Percentiles rank a stretch among this genome's conserved stretches.
Conservation (phyloP, 2,797 vertebrate genomes). For the Siniperca obscura region DNA sequence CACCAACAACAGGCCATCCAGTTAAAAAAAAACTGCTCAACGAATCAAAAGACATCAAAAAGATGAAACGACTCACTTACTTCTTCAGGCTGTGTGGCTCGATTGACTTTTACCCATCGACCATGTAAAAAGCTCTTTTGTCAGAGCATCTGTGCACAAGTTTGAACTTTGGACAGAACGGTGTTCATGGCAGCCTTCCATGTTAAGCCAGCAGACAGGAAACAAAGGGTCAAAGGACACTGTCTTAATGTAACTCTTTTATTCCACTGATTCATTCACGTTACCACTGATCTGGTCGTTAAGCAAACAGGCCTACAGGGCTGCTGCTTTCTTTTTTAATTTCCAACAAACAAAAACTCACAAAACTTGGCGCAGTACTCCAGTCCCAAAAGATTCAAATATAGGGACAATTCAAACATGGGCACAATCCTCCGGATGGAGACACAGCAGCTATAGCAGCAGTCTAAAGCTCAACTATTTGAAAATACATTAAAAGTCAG, state of each 20-base stretch:
- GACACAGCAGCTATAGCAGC: neutral
- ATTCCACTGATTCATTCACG: conserved; percentile 18
- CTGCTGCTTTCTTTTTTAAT: neutral
- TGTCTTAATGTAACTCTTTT: conserved; percentile 19
- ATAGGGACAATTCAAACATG: neutral
- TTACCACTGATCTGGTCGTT: neutral
- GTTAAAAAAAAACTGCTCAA: neutral
- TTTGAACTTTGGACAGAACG: conserved; percentile 79
- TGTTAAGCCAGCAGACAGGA: conserved; percentile 63
- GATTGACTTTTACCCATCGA: conserved; percentile 17
- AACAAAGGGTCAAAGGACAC: conserved; percentile 68
- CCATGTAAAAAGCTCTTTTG: conserved; percentile 26
- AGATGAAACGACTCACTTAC: conserved; percentile 46
- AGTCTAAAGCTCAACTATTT: neutral
- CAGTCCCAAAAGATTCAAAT: neutral
- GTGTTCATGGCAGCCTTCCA: conserved; percentile 72
- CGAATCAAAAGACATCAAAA: neutral
- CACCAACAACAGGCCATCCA: neutral
- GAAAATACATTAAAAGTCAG: neutral
- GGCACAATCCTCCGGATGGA: neutral
- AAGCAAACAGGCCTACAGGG: neutral
- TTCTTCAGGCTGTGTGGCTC: conserved; percentile 22
- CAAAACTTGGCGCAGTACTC: neutral
- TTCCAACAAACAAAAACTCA: neutral
- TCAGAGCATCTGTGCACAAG: conserved; percentile 27